A percentile compares a stretch with the other conserved stretches of the same genome.
These are phyloP conservation scores for Gasteruption jaculator DNA, from an alignment of 2,888 invertebrate genomes.

Conservation along the genomic window DNA sequence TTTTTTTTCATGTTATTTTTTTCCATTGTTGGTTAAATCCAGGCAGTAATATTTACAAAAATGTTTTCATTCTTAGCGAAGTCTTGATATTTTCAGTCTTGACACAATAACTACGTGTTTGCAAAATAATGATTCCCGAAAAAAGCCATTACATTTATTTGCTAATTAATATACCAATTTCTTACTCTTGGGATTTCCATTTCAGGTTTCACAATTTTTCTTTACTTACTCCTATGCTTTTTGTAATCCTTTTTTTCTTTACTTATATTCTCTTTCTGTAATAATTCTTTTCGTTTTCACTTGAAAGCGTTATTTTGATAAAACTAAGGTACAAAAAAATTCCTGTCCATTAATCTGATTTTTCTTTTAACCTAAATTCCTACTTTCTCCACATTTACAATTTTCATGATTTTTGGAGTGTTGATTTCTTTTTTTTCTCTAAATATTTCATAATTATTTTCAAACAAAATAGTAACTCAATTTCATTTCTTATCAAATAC, in stretches of 20 bases:
- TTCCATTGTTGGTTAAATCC: slow-evolving; percentile 17
- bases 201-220: neutral
- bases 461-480: neutral
- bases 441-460: slow-evolving; percentile 9
- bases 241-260: slow-evolving; percentile 11
- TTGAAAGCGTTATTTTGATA: too few species aligned
- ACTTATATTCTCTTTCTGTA: slow-evolving; percentile 3
- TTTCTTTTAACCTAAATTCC: neutral
- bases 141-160: slow-evolving; percentile 20
- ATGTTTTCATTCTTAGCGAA: slow-evolving; percentile 42
- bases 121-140: slow-evolving; percentile 28
- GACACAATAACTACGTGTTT: slow-evolving; percentile 39
- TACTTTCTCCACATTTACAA: neutral
- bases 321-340: slow-evolving; percentile 7
- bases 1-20: slow-evolving; percentile 1
- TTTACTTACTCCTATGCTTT: slow-evolving; percentile 19
- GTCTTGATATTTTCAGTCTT: slow-evolving; percentile 47
- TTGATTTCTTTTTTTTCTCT: slow-evolving; percentile 6
- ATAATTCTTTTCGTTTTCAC: too few species aligned
- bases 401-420: slow-evolving; percentile 2
- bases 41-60: slow-evolving; percentile 45
- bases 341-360: slow-evolving; percentile 14
- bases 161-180: too few species aligned
- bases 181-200: too few species aligned
- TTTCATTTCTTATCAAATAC: too few species aligned